Conservation (phyloP, 2,113 vertebrate genomes). For the Coptodon rendalli region DNA sequence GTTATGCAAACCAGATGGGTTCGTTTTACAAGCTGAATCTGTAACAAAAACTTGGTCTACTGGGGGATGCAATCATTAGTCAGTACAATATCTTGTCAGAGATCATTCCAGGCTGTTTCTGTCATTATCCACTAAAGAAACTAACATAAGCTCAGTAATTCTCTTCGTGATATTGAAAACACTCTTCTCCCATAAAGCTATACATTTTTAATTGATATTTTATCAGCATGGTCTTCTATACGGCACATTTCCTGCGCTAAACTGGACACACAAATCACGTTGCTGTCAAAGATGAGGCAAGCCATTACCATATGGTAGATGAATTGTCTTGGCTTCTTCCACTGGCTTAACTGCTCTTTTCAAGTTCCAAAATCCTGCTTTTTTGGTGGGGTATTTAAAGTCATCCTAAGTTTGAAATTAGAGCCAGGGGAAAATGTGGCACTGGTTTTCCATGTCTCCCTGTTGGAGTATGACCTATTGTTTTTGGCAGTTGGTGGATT, state of each 20-base stretch:
- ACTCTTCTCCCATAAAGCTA: background rate
- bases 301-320: constrained; percentile 31
- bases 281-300: background rate
- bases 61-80: constrained; percentile 9
- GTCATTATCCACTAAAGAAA: background rate
- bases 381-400: background rate
- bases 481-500: constrained; percentile 11
- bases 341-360: background rate
- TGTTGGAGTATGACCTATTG: background rate
- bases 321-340: background rate
- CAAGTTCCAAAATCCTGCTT: background rate
- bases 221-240: background rate
- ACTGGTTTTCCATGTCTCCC: constrained; percentile 15
- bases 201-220: background rate
- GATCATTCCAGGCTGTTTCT: background rate
- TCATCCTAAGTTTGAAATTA: background rate
- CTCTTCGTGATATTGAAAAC: background rate
- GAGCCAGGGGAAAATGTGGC: background rate
- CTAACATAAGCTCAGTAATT: background rate
- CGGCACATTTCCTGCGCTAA: background rate
- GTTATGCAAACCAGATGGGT: constrained; percentile 58
- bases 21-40: constrained; percentile 37
- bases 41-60: constrained; percentile 8
- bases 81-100: constrained; percentile 7
- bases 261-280: background rate